Percentiles rank a stretch among this genome's conserved stretches.
phyloP scores from a whole-genome alignment of 1,140 invertebrate species.

The Sitodiplosis mosellana region DNA sequence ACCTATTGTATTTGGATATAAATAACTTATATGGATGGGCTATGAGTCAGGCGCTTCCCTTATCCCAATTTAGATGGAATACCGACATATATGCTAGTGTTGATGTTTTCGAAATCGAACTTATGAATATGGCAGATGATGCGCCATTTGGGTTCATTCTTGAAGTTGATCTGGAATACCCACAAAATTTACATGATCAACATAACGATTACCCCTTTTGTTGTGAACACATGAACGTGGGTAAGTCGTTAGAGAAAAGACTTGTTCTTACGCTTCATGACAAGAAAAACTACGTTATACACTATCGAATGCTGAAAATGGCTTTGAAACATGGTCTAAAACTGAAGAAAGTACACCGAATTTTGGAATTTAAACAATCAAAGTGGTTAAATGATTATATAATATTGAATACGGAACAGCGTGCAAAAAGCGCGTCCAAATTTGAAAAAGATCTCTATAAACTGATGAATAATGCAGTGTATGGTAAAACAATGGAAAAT shows the following conservation, averaged over 20 bases:
- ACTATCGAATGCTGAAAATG: constrained; percentile 30
- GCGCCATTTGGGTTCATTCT: constrained; percentile 29
- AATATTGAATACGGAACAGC: constrained; percentile 23
- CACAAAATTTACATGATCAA: constrained; percentile 26
- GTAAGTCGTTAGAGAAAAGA: constrained; percentile 13
- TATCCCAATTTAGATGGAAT: constrained; percentile 19
- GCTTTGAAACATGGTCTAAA: constrained; percentile 25
- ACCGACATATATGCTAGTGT: constrained; percentile 27
- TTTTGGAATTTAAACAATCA: constrained; percentile 31
- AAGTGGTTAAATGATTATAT: constrained; percentile 29
- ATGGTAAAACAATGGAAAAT: constrained; percentile 31
- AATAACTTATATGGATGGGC: constrained; percentile 35
- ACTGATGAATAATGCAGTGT: constrained; percentile 28
- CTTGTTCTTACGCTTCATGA: constrained; percentile 19
- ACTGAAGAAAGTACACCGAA: constrained; percentile 28
- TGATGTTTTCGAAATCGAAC: constrained; percentile 7
- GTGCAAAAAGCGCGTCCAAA: constrained; percentile 20
- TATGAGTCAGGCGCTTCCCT: constrained; percentile 26
- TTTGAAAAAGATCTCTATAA: constrained; percentile 34
- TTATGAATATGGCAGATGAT: constrained; percentile 17
- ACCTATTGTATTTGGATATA: constrained; percentile 29
- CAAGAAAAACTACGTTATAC: constrained; percentile 28
- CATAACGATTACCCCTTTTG: constrained; percentile 32
- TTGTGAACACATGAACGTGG: constrained; percentile 17
- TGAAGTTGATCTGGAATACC: constrained; percentile 26